Evolutionary conservation across 2,888 invertebrate species (phyloP).

Genomic region (Drosophila formosana): DNA sequence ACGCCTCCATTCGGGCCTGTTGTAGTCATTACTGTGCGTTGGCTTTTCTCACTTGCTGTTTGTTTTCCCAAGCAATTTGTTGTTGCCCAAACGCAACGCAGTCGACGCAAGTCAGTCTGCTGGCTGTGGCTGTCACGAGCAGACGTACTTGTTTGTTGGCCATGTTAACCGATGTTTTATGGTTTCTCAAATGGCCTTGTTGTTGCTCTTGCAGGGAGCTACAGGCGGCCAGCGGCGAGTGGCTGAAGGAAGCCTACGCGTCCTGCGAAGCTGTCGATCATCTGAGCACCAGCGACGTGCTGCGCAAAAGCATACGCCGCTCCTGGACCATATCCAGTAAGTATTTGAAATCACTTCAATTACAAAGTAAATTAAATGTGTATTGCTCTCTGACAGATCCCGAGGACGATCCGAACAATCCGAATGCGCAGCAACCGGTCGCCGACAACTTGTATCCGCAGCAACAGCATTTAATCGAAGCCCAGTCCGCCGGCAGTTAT

Average conservation of each 20-base stretch:
- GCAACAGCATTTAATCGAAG: constrained; percentile 88
- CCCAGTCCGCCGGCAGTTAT: constrained; percentile 84
- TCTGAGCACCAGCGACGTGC: constrained; percentile 87
- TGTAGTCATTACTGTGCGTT: constrained; percentile 36
- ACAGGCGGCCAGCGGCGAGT: constrained; percentile 89
- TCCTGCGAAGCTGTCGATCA: constrained; percentile 86
- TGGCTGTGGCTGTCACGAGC: constrained; percentile 45
- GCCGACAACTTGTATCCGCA: constrained; percentile 86
- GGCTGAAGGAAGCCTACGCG: constrained; percentile 88
- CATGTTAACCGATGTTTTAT: constrained; percentile 66
- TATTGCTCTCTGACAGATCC: constrained; percentile 67
- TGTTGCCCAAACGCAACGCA: constrained; percentile 47
- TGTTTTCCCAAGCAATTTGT: constrained; percentile 19
- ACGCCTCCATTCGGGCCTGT: constrained; percentile 43
- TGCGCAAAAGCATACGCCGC: constrained; percentile 89
- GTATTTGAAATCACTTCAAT: constrained; percentile 70
- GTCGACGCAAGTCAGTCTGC: constrained; percentile 63
- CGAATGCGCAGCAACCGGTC: constrained; percentile 69
- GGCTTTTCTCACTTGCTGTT: constrained; percentile 21
- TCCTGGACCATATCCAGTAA: constrained; percentile 91
- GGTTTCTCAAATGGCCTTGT: constrained; percentile 78
- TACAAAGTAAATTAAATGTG: neutral
- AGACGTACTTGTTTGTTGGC: constrained; percentile 48
- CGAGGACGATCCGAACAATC: constrained; percentile 83
- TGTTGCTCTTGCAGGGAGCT: constrained; percentile 88